Evolutionary conservation across 2,888 invertebrate genomes (phyloP), one percentile per base, ranked within the genome.

Genomic region (Panorpa germanica): DNA sequence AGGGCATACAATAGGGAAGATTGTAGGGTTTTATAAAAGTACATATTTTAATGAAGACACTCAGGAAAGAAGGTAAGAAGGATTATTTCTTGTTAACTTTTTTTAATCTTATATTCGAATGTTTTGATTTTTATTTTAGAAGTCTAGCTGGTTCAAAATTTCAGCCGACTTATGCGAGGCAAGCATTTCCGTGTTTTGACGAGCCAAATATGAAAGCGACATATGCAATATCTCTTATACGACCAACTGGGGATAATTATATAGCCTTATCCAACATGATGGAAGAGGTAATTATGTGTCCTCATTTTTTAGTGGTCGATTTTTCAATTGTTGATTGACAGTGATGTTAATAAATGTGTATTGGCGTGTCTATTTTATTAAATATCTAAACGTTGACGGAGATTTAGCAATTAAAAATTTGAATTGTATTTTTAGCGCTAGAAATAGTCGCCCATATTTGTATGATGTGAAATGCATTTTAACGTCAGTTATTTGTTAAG

Each of bases 141-240:
- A 60, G 60, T 34, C 75, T 91, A 48, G 85, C 83, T 4, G 81
- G 86, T 0, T 80, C 88, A 9, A 91, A 95, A 55, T 91, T 95
- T 47, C 86, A 95, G 49, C 90, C 93, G 0, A 90, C 90, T 0
- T 83, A 83, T 52, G 91, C 95, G 0, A 67, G 95, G 14, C 70
- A 76, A 53, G 82, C 90, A 0, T 93, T 86, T 50, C 95, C 95
- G 1, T 93, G 93, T 48, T 88, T 95, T 47, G 95, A 95, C 52
- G 90, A 93, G 46, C 95, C 85, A 1, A 70, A 72, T 30, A 73
- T 86, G 49, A 93, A 93, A 57, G 85, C 93, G 0, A 70, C 70
- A 33, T 91, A 74, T 55, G 69, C 70, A 12, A 69, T 90, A 4
- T 73, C 71, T 16, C 50, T 91, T 5, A 69, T 78, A 14, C 74